Percentiles rank a stretch among this genome's conserved stretches.
These are phyloP conservation scores for Caenorhabditis becei DNA, from an alignment of 2,888 invertebrate species.

Conservation along the genomic window DNA sequence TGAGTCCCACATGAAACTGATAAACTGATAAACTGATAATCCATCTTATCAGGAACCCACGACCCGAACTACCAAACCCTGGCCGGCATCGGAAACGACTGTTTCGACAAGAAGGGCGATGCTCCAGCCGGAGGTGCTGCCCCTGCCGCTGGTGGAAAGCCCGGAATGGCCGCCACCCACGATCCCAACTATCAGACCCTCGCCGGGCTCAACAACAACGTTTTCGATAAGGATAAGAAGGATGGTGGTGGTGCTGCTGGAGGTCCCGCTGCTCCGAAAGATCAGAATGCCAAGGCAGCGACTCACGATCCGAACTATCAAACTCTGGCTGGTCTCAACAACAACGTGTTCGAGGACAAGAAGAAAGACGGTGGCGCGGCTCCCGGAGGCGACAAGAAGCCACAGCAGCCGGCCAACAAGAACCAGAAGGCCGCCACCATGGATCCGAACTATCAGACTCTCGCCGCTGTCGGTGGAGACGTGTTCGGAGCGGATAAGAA, in stretches of 20 bases:
- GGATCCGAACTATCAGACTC: slow-evolving; percentile 33
- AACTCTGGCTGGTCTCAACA: slow-evolving; percentile 7
- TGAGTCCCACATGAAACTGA: not conserved
- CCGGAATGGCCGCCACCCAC: slow-evolving; percentile 7
- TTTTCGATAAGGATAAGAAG: not conserved
- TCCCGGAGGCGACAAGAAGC: not conserved
- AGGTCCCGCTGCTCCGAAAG: not conserved
- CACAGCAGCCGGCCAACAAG: slow-evolving; percentile 6
- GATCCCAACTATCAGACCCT: slow-evolving; percentile 9
- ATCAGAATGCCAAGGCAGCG: slow-evolving; percentile 15
- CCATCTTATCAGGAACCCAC: not conserved
- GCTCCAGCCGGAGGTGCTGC: not conserved
- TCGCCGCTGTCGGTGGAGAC: slow-evolving; percentile 27
- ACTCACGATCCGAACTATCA: slow-evolving; percentile 16
- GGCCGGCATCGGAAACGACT: slow-evolving; percentile 4
- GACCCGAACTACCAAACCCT: slow-evolving; percentile 6
- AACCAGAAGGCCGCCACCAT: slow-evolving; percentile 8
- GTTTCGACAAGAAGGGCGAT: slow-evolving; percentile 3
- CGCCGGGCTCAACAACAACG: slow-evolving; percentile 6
- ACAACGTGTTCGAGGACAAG: slow-evolving; percentile 12
- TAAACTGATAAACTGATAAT: no score
- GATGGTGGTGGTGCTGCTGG: not conserved
- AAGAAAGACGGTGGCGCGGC: not conserved
- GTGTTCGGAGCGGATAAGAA: slow-evolving; percentile 21
- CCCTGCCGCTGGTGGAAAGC: not conserved